phyloP scores from a whole-genome alignment of 2,113 vertebrate genomes.

The Charadrius vociferus region DNA sequence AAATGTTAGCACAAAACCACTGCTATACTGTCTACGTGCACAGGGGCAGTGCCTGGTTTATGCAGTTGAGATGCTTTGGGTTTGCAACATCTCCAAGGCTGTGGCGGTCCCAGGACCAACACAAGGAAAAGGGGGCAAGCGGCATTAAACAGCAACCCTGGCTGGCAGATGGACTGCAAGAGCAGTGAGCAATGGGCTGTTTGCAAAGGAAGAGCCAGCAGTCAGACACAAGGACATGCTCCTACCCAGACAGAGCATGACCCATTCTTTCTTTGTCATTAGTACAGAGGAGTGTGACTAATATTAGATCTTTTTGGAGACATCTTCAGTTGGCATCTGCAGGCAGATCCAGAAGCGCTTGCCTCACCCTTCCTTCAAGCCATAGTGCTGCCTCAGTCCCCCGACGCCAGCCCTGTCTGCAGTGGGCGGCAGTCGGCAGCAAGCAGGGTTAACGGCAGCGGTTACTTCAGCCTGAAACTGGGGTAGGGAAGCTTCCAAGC shows the following conservation, averaged over 20 bases:
- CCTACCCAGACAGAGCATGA: background rate
- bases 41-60: background rate
- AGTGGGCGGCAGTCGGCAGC: accelerated
- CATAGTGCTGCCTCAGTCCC: background rate
- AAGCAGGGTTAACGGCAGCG: background rate
- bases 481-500: background rate
- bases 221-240: background rate
- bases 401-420: background rate
- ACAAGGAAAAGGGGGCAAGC: background rate
- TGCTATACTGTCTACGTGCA: background rate
- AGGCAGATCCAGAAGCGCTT: background rate
- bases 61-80: background rate
- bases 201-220: background rate
- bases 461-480: background rate
- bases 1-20: background rate
- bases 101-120: background rate
- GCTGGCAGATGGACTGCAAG: background rate
- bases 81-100: background rate
- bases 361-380: background rate
- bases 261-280: background rate
- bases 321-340: background rate
- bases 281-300: background rate
- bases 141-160: background rate
- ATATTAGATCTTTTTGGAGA: background rate
- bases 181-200: background rate